These are phyloP conservation scores for Ctenosaura bakeri DNA, from an alignment of 2,797 vertebrate species.

Conservation along the genomic window DNA sequence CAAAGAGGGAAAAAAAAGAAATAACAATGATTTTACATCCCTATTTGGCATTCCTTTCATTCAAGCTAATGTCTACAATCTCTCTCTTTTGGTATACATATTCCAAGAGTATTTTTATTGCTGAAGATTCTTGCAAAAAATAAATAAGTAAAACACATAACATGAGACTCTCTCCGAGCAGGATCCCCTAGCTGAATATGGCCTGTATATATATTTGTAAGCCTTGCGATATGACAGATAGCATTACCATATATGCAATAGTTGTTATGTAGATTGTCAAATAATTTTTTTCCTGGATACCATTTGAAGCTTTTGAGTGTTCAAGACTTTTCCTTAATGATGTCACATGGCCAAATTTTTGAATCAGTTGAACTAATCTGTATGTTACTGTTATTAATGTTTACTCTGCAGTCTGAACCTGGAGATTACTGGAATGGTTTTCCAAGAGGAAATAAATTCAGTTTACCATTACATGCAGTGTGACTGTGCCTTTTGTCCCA, in stretches of 20 bases:
- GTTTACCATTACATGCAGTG: constrained; percentile 87
- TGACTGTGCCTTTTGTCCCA: constrained; percentile 78
- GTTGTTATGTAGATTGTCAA: constrained; percentile 88
- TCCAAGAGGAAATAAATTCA: constrained; percentile 90
- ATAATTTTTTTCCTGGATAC: constrained; percentile 83
- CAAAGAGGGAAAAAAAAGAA: constrained; percentile 66
- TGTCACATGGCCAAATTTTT: constrained; percentile 91
- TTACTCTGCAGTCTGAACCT: constrained; percentile 97
- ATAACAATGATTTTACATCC: constrained; percentile 74
- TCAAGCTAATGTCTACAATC: constrained; percentile 80
- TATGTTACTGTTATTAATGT: constrained; percentile 99
- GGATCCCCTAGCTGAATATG: constrained; percentile 83
- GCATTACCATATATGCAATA: constrained; percentile 89
- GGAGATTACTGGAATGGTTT: constrained; percentile 98
- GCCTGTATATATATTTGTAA: constrained; percentile 89
- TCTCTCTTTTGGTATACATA: constrained; percentile 84
- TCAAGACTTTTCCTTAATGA: constrained; percentile 86
- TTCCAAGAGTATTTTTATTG: constrained; percentile 84
- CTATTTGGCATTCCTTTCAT: constrained; percentile 79
- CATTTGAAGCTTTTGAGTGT: constrained; percentile 87
- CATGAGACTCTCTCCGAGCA: constrained; percentile 78
- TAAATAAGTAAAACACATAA: neutral
- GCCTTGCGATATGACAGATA: constrained; percentile 90
- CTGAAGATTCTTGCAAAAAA: constrained; percentile 82
- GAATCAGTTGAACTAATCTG: constrained; percentile 93